Conservation (phyloP, 53 echinoderm and acorn worm species). For the Holothuria leucospilota region DNA sequence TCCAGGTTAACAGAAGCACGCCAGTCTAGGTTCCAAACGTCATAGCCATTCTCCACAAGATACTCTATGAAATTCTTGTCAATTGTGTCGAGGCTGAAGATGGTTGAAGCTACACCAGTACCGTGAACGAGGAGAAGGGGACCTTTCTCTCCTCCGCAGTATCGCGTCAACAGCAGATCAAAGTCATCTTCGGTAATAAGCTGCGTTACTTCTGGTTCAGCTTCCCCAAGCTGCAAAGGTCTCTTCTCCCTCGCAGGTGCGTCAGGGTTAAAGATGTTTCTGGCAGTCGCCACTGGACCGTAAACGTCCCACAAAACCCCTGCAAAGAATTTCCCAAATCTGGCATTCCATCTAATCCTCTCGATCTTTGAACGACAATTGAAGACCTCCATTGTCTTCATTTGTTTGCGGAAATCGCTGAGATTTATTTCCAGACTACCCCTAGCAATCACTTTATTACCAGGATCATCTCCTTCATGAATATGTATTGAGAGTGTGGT, state of each 20-base stretch:
- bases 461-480: conserved; percentile 46
- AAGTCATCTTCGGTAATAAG: conserved; percentile 58
- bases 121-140: conserved; percentile 73
- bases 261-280: conserved; percentile 49
- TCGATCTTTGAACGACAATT: conserved; percentile 37
- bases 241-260: conserved; percentile 54
- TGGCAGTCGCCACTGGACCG: conserved; percentile 50
- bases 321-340: conserved; percentile 73
- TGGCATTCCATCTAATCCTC: conserved; percentile 66
- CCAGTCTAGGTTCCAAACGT: conserved; percentile 76
- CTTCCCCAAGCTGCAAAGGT: conserved; percentile 51
- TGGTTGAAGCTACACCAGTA: conserved; percentile 58
- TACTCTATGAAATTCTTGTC: conserved; percentile 76
- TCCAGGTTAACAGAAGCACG: conserved; percentile 61
- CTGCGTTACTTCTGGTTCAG: conserved; percentile 55
- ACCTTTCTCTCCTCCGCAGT: conserved; percentile 69
- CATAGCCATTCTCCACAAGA: conserved; percentile 58
- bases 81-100: conserved; percentile 70
- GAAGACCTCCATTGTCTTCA: conserved; percentile 66
- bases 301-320: conserved; percentile 72
- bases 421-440: conserved; percentile 61
- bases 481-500: conserved; percentile 64
- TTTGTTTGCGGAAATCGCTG: conserved; percentile 67
- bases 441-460: conserved; percentile 50
- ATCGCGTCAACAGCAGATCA: conserved; percentile 51